Evolutionary conservation across 1,140 invertebrate species (phyloP).

Genomic region (Drosophila lowei): DNA sequence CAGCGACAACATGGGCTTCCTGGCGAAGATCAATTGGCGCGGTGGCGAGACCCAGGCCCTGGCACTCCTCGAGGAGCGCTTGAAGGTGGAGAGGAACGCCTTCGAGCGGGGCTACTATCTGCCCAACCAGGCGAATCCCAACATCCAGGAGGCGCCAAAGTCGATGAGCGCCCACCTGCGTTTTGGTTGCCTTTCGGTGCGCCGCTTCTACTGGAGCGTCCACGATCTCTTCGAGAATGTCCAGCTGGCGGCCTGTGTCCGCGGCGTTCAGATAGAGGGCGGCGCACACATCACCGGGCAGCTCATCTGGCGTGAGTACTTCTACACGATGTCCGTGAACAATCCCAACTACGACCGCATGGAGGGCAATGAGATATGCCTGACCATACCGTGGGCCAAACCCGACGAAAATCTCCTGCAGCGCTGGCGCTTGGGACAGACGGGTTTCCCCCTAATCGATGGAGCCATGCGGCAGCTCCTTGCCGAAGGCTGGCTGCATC

Average conservation of each 20-base stretch:
- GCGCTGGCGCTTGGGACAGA: conserved; percentile 87
- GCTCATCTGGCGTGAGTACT: conserved; percentile 91
- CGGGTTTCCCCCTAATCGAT: conserved; percentile 91
- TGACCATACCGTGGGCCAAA: conserved; percentile 89
- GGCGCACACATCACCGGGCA: conserved; percentile 85
- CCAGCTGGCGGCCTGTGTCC: conserved; percentile 83
- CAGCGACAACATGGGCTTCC: conserved; percentile 81
- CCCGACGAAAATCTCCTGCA: conserved; percentile 84
- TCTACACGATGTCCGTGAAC: conserved; percentile 89
- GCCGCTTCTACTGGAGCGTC: conserved; percentile 87
- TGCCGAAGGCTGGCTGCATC: conserved; percentile 87
- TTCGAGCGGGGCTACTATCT: conserved; percentile 86
- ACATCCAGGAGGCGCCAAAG: conserved; percentile 87
- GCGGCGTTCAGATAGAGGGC: conserved; percentile 58
- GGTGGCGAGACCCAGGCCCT: conserved; percentile 89
- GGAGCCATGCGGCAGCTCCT: conserved; percentile 88
- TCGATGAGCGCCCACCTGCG: conserved; percentile 88
- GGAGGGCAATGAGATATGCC: conserved; percentile 89
- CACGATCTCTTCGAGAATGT: conserved; percentile 86
- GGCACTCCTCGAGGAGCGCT: conserved; percentile 84
- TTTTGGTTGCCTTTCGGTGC: conserved; percentile 87
- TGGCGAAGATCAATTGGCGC: conserved; percentile 83
- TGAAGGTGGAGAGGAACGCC: conserved; percentile 85
- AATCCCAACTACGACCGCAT: conserved; percentile 88
- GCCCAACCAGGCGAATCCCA: conserved; percentile 88